Evolutionary conservation across 2,113 vertebrate genomes (phyloP), one percentile per base, ranked within the genome.

Genomic region (Plectropomus leopardus): DNA sequence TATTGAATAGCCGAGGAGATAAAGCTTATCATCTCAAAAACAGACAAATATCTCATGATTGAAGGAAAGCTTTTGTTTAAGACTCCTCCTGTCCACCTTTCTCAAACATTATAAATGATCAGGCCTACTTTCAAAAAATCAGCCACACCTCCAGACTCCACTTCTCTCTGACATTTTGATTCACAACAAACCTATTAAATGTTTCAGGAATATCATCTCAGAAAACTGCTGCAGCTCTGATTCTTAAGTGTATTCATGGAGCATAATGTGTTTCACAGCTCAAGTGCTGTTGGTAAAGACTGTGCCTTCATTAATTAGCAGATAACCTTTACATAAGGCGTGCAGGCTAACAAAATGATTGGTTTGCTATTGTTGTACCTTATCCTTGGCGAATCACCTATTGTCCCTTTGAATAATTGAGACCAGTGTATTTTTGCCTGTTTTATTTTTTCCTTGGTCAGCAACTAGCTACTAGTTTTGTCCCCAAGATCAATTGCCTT

Each of bases 401-500:
- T 87, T 89, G 85, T 93, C 88, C 85, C 82, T 83, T 86, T 92
- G 91, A 91, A 93, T 93, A 91, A 93, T 90, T 85, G 88, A 88
- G 82, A 90, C 57, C 53, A 70, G 78, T 61, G 73, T 54, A 88
- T 92, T 90, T n/a, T 92, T 92, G 90, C 88, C 86, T 89, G 90
- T 89, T 92, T 91, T 91, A 86, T 90, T 90, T 92, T 90, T 87
- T 84, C 86, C 90, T 92, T 92, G 88, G 89, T 94, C 93, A 94
- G 93, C 93, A 94, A 90, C 83, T 86, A 89, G 87, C 89, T 91
- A 93, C 92, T 91, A 93, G 92, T 94, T 93, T 92, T 92, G 90
- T 93, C 82, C 82, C 86, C 87, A 91, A 93, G 89, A 92, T 93
- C 93, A 94, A 93, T 93, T 88, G 86, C 93, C 63, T 84, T 78